Base-by-base conservation (phyloP, 2,113 vertebrate genomes). In the Acanthisitta chloris region DNA sequence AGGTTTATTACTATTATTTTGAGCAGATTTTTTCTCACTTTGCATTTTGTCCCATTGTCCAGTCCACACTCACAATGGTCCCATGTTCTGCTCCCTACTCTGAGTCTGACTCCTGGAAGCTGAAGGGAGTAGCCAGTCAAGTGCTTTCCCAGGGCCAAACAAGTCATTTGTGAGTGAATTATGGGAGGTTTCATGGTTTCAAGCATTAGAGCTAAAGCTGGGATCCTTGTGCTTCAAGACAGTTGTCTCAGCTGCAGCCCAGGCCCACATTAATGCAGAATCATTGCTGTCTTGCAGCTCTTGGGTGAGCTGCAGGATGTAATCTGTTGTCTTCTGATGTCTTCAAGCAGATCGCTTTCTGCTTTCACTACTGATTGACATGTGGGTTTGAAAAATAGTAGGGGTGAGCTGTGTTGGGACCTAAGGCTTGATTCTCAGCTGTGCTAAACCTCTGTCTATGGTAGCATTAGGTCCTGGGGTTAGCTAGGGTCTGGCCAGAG, bases 1-100 rank as follows among this genome's bases (percentile, higher is more conserved):
- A 73, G 73, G 72, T 72, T 72, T 88, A 67, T 81, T 81, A 69
- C 46, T 70, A 45, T 71, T 94, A 77, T 90, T 95, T 96, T 70
- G 67, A 88, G 38, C 51, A 45, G 21, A 70, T 72, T 92, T 96
- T 52, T 79, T 61, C 65, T 88, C 33, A 18, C 52, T 92, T 86
- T 90, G 19, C 62, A 15, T 92, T 83, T 92, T 80, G n/a, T 80
- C 25, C 62, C n/a, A 5, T 77, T 61, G 61, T 24, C 25, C 46
- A n/a, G 4, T 52, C 46, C 24, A 14, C 43, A 5, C 17, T 73
- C 1, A 0, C 6, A 29, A 16, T 26, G 46, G 9, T 83, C 29
- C 33, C 21, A 2, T 42, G 15, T 36, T 91, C 58, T 76, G 19
- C 28, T 91, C 12, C 20, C 19, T 65, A 3, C 25, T 77, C 29